These are phyloP conservation scores for Labeo calbasu DNA, from an alignment of 2,797 vertebrate species.

Conservation along the genomic window DNA sequence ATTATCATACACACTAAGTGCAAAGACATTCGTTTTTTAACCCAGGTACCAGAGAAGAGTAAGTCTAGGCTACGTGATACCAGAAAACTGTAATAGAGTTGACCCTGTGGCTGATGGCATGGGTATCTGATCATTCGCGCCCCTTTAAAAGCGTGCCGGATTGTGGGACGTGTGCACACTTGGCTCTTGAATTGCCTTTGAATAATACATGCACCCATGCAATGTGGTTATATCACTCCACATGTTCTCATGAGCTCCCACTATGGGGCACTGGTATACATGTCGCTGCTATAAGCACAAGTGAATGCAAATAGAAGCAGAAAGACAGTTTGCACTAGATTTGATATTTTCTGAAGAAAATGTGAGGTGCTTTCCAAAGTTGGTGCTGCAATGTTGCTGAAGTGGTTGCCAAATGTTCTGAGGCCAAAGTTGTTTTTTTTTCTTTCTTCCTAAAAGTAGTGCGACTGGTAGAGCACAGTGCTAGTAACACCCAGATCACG, in stretches of 20 bases:
- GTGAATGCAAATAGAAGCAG: neutral
- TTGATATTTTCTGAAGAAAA: neutral
- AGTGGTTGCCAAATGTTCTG: neutral
- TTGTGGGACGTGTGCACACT: conserved; percentile 25
- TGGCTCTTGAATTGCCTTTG: conserved; percentile 45
- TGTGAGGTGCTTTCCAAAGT: neutral
- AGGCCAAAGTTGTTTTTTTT: neutral
- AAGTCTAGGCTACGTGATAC: conserved; percentile 7
- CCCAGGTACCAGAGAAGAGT: neutral
- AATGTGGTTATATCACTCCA: conserved; percentile 35
- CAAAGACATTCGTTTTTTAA: neutral
- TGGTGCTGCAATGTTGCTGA: neutral
- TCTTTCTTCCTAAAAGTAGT: neutral
- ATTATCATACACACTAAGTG: neutral
- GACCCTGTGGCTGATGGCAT: conserved; percentile 11
- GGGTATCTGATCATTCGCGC: conserved; percentile 28
- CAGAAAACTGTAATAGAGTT: conserved; percentile 23
- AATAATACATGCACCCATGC: conserved; percentile 41
- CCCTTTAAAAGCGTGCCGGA: conserved; percentile 11
- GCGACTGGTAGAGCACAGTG: neutral
- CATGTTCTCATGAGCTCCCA: conserved; percentile 30
- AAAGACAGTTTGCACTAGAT: neutral
- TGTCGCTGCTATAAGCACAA: neutral
- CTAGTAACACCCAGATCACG: neutral
- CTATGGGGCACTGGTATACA: conserved; percentile 20